A percentile compares a stretch with the other conserved stretches of the same genome.
Evolutionary conservation across 1,140 invertebrate genomes (phyloP).

Genomic region (Drosophila albomicans): DNA sequence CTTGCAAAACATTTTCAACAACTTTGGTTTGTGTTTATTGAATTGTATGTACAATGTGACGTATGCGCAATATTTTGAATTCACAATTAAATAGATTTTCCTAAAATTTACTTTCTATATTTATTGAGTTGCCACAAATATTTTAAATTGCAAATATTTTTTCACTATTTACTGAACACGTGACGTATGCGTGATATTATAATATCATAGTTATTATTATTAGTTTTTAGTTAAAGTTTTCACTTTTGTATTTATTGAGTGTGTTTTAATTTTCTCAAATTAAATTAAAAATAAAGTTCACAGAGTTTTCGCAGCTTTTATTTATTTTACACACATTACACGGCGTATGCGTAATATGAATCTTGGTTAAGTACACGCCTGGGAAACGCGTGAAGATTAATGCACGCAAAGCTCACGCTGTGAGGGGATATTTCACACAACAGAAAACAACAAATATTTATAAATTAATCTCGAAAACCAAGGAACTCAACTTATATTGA

Average conservation of each 20-base stretch:
- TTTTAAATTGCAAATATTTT: background rate
- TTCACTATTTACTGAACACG: background rate
- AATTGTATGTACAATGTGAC: background rate
- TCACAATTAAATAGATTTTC: background rate
- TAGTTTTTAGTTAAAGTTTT: background rate
- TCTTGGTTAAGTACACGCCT: constrained; percentile 39
- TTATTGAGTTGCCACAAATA: background rate
- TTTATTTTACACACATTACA: constrained; percentile 10
- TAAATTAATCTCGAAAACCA: constrained; percentile 52
- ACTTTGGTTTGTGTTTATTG: background rate
- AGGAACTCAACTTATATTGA: constrained; percentile 52
- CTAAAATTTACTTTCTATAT: background rate
- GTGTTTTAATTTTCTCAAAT: background rate
- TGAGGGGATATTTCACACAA: constrained; percentile 20
- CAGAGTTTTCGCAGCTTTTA: background rate
- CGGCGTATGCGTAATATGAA: constrained; percentile 49
- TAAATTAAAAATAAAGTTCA: background rate
- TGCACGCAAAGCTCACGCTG: constrained; percentile 27
- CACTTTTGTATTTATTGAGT: background rate
- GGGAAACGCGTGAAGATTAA: constrained; percentile 61
- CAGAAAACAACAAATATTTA: constrained; percentile 17
- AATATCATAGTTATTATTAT: background rate
- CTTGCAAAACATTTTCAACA: background rate
- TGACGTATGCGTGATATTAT: background rate
- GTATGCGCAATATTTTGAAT: background rate